phyloP scores from a whole-genome alignment of 2,113 vertebrate genomes.

The Lepidothrix coronata region DNA sequence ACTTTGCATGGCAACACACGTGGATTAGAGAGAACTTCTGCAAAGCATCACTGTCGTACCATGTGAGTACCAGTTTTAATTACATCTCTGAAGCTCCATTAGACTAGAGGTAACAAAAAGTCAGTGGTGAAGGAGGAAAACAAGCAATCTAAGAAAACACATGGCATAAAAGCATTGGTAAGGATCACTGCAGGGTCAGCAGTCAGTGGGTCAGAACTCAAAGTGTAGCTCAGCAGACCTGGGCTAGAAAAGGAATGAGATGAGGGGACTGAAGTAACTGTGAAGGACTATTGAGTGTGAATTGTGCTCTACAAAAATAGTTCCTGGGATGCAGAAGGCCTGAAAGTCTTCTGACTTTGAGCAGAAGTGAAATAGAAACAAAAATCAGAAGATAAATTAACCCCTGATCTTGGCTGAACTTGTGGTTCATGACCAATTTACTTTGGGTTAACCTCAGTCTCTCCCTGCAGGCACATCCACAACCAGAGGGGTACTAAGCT shows the following conservation, averaged over 20 bases:
- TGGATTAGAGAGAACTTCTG: not conserved
- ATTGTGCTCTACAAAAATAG: not conserved
- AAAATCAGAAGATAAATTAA: not conserved
- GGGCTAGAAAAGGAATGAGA: not conserved
- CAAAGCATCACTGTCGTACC: not conserved
- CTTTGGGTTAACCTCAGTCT: not conserved
- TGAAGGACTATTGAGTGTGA: not conserved
- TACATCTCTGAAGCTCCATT: not conserved
- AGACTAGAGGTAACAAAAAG: not conserved
- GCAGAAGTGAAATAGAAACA: not conserved
- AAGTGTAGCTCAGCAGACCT: no score
- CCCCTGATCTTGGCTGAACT: not conserved
- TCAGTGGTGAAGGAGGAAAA: not conserved
- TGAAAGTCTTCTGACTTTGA: not conserved
- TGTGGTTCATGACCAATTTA: not conserved
- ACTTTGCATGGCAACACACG: not conserved
- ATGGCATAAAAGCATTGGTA: not conserved
- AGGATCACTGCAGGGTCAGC: not conserved
- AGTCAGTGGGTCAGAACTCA: not conserved
- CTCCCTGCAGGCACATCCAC: not conserved
- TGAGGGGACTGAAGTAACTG: not conserved
- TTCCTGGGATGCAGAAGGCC: not conserved
- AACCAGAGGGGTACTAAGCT: not conserved
- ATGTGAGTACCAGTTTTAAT: not conserved
- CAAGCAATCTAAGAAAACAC: not conserved